Evolutionary conservation across 2,797 vertebrate species (phyloP).

Genomic region (Lacerta bilineata): DNA sequence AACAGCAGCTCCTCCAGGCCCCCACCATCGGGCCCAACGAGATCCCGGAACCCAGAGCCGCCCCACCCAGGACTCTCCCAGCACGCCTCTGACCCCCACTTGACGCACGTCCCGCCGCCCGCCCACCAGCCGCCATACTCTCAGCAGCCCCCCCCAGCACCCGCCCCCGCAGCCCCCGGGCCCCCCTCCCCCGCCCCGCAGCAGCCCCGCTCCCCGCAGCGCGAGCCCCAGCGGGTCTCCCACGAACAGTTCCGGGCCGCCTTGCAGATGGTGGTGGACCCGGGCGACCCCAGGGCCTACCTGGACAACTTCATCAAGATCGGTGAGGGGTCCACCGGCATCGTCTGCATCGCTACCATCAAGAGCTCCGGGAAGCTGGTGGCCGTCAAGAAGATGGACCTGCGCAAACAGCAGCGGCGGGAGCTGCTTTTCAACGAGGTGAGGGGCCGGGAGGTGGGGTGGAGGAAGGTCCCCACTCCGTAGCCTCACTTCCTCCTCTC

Average conservation of each 20-base stretch:
- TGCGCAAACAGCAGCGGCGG: conserved; percentile 93
- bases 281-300: conserved; percentile 90
- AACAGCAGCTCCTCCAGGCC: conserved; percentile 58
- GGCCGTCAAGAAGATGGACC: conserved; percentile 97
- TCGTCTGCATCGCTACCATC: conserved; percentile 94
- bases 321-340: conserved; percentile 94
- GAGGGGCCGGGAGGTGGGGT: not conserved
- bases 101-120: not conserved
- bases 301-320: conserved; percentile 98
- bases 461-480: no score
- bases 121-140: not conserved
- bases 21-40: not conserved
- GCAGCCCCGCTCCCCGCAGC: conserved; percentile 86
- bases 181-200: conserved; percentile 38
- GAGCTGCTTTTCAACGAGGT: conserved; percentile 98
- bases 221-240: conserved; percentile 93
- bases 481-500: not conserved
- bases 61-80: conserved; percentile 78
- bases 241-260: conserved; percentile 96
- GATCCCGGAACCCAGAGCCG: conserved; percentile 66
- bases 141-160: fast-evolving
- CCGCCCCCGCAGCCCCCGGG: not conserved
- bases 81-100: conserved; percentile 71
- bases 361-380: conserved; percentile 91
- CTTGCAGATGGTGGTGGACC: conserved; percentile 96